Conservation (phyloP, 2,888 invertebrate genomes). For the Patella pellucida region DNA sequence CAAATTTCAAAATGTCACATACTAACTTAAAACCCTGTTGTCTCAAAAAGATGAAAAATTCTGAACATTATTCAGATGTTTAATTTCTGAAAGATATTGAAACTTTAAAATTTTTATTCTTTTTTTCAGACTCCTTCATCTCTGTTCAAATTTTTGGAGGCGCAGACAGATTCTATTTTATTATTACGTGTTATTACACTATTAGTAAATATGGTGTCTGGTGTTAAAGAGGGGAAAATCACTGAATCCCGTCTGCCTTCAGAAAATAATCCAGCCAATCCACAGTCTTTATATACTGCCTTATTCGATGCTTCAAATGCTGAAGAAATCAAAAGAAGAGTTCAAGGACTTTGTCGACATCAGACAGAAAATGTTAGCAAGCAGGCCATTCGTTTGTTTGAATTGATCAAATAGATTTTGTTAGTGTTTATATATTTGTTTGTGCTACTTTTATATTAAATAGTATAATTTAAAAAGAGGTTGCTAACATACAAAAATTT, state of each 20-base stretch:
- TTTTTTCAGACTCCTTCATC: slow-evolving; percentile 73
- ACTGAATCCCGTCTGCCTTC: slow-evolving; percentile 73
- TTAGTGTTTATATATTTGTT: no score
- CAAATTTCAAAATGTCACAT: no score
- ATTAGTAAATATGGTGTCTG: slow-evolving; percentile 73
- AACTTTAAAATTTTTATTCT: slow-evolving; percentile 11
- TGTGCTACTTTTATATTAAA: no score
- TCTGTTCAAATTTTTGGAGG: slow-evolving; percentile 72
- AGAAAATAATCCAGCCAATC: slow-evolving; percentile 74
- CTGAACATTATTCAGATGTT: background rate
- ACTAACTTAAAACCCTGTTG: no score
- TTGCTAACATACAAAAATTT: no score
- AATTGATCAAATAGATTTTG: slow-evolving; percentile 24
- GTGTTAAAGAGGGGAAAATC: slow-evolving; percentile 70
- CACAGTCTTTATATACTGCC: slow-evolving; percentile 73
- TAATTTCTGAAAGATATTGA: background rate
- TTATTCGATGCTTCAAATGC: slow-evolving; percentile 54
- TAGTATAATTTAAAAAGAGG: no score
- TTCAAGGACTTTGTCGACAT: slow-evolving; percentile 63
- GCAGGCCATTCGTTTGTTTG: slow-evolving; percentile 61
- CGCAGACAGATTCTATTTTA: slow-evolving; percentile 70
- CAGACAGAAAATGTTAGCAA: slow-evolving; percentile 54
- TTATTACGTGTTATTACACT: slow-evolving; percentile 74
- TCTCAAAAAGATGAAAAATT: no score
- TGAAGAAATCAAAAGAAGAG: slow-evolving; percentile 57